Evolutionary conservation across 2,888 invertebrate species (phyloP), one percentile per base, ranked within the genome.

Genomic region (Drosophila vallismaia): DNA sequence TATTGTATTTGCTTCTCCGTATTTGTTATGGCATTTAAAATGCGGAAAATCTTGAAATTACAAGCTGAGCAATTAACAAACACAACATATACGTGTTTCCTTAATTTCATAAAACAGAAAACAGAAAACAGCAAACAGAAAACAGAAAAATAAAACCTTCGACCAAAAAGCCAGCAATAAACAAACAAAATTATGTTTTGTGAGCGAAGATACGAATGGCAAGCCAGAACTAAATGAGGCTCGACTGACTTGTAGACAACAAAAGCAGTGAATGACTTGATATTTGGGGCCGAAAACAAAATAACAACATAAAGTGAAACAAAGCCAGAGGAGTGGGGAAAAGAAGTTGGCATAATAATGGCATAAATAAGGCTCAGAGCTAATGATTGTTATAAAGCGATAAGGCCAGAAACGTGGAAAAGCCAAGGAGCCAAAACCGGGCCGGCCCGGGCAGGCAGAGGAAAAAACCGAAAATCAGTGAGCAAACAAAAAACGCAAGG

Each of bases 321-420:
- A 31, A 38, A 42, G 14, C 45, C 26, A 33, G 38, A n/a, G 33
- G 48, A n/a, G 48, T 38, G 33, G 28, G 12, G 10, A 51, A 51
- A 59, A 53, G 63, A 70, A 83, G 77, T 86, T 81, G 70, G 54
- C 74, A 75, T 68, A 74, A 79, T 86, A 88, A 86, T 86, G 88
- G 79, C 88, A 76, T 86, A 73, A 77, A 88, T 76, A 84, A 83
- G 70, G 79, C 80, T 58, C 76, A 70, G 45, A 66, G 79, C 84
- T 55, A 79, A 79, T 68, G 86, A 86, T 82, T 75, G 78, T 68
- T 71, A 64, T 71, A 70, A 70, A 74, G 73, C 81, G 84, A 88
- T 84, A 83, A 86, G 71, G 62, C 73, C 54, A 9, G 48, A 60
- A 78, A 67, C 54, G 73, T 73, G 72, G 53, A 72, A 70, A 70